Base-by-base conservation (phyloP, 2,797 vertebrate species). In the Merluccius polli region DNA sequence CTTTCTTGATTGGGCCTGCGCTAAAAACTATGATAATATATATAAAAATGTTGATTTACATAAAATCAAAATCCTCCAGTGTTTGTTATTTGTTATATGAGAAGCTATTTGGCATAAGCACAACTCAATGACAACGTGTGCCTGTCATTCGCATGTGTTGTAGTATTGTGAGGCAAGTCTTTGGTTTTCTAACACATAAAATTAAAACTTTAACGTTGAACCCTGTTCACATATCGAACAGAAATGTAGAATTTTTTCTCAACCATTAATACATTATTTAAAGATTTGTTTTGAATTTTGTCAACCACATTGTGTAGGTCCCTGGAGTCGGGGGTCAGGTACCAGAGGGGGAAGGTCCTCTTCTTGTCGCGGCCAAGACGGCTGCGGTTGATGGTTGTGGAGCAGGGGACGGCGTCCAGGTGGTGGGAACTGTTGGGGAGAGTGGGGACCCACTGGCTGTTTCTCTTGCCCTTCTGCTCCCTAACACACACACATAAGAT, bases 361-460 rank as follows among this genome's bases (percentile, higher is more conserved):
- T 98, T 98, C 92, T 98, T 98, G 85, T 99, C 97, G 1, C 97
- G 94, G 82, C 97, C 97, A 93, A 99, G 95, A 33, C 98, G 95
- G 84, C 98, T 99, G 79, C 98, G 95, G 88, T 99, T 99, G 87
- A 99, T 99, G 0, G 98, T 97, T 16, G 98, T 99, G 59, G 98
- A 99, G 81, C 97, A 99, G 0, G 98, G 98, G 79, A 99, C 98
- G 0, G 98, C 98, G 0, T 99, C 98, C 31, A 99, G 88, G 79
- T 99, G 98, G 78, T 99, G 98, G 59, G 98, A 99, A 87, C 97
- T 99, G 92, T 98, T 99, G 74, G 98, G 98, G 75, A 99, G 92
- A 0, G 98, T 98, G 0, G 98, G 98, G 32, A 99, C 97, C 98
- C 98, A 99, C 88, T 99, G 98, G 87, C 95, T 99, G 92, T 95